These are phyloP conservation scores for Arenicola marina DNA, from an alignment of 2,888 invertebrate species.

Conservation along the genomic window DNA sequence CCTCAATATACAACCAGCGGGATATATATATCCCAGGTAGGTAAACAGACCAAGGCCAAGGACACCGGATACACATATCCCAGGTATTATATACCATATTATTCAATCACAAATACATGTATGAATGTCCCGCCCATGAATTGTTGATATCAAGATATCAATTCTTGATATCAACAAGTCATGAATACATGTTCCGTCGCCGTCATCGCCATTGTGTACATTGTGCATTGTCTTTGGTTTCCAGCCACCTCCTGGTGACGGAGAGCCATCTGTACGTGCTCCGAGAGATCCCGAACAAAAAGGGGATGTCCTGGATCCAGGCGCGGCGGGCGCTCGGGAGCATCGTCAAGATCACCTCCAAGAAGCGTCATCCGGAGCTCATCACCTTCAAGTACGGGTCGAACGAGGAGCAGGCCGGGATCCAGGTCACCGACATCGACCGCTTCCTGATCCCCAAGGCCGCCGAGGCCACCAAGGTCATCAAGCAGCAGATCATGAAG, in stretches of 20 bases:
- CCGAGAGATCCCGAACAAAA: slow-evolving; percentile 72
- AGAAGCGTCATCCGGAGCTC: slow-evolving; percentile 90
- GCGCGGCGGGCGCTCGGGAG: slow-evolving; percentile 85
- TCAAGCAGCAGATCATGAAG: slow-evolving; percentile 85
- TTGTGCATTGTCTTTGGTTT: slow-evolving; percentile 29
- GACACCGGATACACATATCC: too few relatives aligned
- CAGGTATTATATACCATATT: too few relatives aligned
- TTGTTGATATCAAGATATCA: too few relatives aligned
- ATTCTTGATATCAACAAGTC: too few relatives aligned
- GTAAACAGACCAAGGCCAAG: too few relatives aligned
- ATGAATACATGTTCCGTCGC: too few relatives aligned
- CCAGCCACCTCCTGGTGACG: slow-evolving; percentile 83
- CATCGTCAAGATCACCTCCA: slow-evolving; percentile 96
- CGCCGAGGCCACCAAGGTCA: slow-evolving; percentile 83
- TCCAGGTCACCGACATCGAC: slow-evolving; percentile 84
- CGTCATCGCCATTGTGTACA: background rate
- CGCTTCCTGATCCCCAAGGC: slow-evolving; percentile 90
- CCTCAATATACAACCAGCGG: too few relatives aligned
- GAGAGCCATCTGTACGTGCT: slow-evolving; percentile 84
- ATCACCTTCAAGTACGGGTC: slow-evolving; percentile 95
- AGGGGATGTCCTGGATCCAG: slow-evolving; percentile 81
- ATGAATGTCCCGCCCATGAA: too few relatives aligned
- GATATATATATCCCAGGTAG: too few relatives aligned
- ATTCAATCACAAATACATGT: too few relatives aligned
- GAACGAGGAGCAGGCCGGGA: slow-evolving; percentile 27